Conservation (phyloP, 2,113 vertebrate genomes). For the Chloropsis hardwickii region DNA sequence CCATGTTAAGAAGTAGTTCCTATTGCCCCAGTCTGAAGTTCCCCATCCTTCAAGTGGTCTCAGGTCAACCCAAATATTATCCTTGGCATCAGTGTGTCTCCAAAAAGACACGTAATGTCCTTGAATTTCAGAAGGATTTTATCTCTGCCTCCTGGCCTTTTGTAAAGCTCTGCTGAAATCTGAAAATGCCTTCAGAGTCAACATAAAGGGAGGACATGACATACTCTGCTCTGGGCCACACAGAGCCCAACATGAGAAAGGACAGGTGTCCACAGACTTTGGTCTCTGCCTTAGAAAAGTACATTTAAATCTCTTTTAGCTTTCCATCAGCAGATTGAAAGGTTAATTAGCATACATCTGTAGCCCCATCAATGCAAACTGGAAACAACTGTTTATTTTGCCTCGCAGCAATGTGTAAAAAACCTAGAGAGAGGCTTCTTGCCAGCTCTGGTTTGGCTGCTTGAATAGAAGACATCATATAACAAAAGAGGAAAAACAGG, state of each 20-base stretch:
- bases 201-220: not conserved
- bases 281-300: not conserved
- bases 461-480: slow-evolving; percentile 3
- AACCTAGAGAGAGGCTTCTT: slow-evolving; percentile 38
- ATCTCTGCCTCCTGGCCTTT: slow-evolving; percentile 8
- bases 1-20: not conserved
- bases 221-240: not conserved
- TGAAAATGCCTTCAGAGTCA: slow-evolving; percentile 31
- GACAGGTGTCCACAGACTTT: not conserved
- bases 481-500: not conserved
- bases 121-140: slow-evolving; percentile 26
- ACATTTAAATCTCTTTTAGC: slow-evolving; percentile 5
- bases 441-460: slow-evolving; percentile 31
- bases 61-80: slow-evolving; percentile 1
- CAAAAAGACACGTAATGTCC: not conserved
- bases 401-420: slow-evolving; percentile 37
- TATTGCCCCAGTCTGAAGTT: not conserved
- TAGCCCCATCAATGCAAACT: slow-evolving; percentile 11
- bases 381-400: slow-evolving; percentile 59
- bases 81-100: slow-evolving; percentile 7
- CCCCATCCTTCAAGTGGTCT: not conserved
- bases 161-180: not conserved
- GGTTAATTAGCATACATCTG: slow-evolving; percentile 42
- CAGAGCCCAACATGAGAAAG: not conserved
- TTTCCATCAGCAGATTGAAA: slow-evolving; percentile 4